Evolutionary conservation across 2,113 vertebrate genomes (phyloP), one percentile per base, ranked within the genome.

Genomic region (Mungos mungo): DNA sequence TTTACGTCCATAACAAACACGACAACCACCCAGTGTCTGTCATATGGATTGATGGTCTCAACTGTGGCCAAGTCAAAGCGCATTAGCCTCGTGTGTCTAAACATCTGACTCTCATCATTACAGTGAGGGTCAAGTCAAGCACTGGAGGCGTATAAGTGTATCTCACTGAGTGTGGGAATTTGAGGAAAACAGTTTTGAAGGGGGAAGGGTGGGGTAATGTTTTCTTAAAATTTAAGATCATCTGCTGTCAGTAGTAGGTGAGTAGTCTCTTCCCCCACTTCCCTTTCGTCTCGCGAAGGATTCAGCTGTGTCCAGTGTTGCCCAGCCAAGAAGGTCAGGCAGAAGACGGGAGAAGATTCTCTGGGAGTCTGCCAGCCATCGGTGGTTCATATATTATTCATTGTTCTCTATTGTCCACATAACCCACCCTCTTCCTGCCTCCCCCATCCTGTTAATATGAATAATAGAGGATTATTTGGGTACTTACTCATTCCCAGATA

Each of bases 31-130:
- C 94, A 97, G 98, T 90, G 96, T 89, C 94, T 97, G 93, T 96
- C 96, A 97, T 82, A 95, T 23, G 97, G 87, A 98, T 98, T 98
- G 98, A 98, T 11, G 52, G 76, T 80, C 50, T 97, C n/a, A 35
- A 93, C 96, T 96, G 88, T 89, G 88, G 97, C 92, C 97, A 98
- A 97, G 97, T 97, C 97, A 97, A 98, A 98, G 97, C 71, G 80
- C 97, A 96, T 98, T 97, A 97, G 86, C 88, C 86, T 63, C 16
- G 45, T 95, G 85, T 93, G 90, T 96, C 77, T n/a, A 50, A 96
- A 77, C 97, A 95, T 85, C 1, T 98, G 95, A 97, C 88, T 69
- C 3, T 91, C 97, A 97, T 96, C 96, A 98, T 33, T 63, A 88
- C 29, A 54, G 81, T 16, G 31, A 96, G 82, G 89, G 82, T 72